Evolutionary conservation across 2,797 vertebrate species (phyloP).

Genomic region (Holocentrus rufus): DNA sequence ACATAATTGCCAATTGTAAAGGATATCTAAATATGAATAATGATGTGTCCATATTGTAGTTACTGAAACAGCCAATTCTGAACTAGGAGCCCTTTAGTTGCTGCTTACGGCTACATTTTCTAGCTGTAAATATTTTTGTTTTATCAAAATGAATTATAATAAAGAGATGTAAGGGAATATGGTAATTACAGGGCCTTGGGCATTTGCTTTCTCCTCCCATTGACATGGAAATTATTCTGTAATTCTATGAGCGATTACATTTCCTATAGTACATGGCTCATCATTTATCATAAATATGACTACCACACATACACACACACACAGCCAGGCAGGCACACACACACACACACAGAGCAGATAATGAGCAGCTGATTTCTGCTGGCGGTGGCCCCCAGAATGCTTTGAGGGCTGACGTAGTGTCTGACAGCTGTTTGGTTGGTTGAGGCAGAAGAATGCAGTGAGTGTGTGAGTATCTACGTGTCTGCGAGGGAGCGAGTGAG

Average conservation of each 20-base stretch:
- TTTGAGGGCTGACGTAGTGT: slow-evolving; percentile 76
- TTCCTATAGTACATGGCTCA: slow-evolving; percentile 25
- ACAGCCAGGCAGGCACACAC: slow-evolving; percentile 36
- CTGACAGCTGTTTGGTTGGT: slow-evolving; percentile 77
- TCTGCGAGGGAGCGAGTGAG: slow-evolving; percentile 12
- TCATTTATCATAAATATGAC: slow-evolving; percentile 36
- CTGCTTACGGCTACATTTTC: too few species aligned
- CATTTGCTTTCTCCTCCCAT: slow-evolving; percentile 15
- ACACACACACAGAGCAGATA: slow-evolving; percentile 15
- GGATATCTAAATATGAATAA: too few species aligned
- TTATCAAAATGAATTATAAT: background rate
- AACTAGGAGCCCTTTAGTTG: too few species aligned
- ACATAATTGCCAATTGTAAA: too few species aligned
- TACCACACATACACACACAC: slow-evolving; percentile 43
- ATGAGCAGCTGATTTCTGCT: slow-evolving; percentile 32
- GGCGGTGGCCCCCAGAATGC: slow-evolving; percentile 50
- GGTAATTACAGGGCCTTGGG: background rate
- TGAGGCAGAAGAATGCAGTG: slow-evolving; percentile 64
- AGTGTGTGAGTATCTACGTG: slow-evolving; percentile 22
- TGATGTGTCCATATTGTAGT: too few species aligned
- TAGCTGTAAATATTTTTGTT: background rate
- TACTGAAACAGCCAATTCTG: too few species aligned
- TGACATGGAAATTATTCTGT: background rate
- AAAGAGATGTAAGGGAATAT: background rate
- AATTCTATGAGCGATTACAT: slow-evolving; percentile 18